A percentile compares a stretch with the other conserved stretches of the same genome.
Evolutionary conservation across 2,888 invertebrate genomes (phyloP).

Genomic region (Abscondita cerata): DNA sequence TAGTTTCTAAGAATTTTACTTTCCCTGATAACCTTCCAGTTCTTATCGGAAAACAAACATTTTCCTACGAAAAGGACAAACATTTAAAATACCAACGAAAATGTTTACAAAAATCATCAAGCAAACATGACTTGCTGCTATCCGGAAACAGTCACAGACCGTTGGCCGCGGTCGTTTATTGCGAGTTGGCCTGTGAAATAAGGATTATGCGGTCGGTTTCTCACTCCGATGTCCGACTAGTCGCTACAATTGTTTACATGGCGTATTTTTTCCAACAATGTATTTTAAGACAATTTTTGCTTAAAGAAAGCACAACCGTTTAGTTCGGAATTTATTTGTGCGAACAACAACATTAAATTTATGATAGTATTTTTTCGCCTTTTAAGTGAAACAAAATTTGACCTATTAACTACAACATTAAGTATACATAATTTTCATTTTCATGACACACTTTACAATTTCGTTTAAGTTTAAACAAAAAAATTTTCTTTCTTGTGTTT

Average conservation of each 20-base stretch:
- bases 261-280: background rate
- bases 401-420: no score
- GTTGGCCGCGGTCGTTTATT: constrained; percentile 31
- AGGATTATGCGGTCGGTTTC: constrained; percentile 33
- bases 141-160: constrained; percentile 32
- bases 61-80: no score
- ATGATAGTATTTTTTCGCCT: background rate
- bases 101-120: constrained; percentile 6
- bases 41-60: no score
- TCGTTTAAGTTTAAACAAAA: no score
- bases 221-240: constrained; percentile 21
- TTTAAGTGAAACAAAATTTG: no score
- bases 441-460: background rate
- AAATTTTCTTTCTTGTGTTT: no score
- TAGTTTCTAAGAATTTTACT: no score
- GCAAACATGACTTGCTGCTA: constrained; percentile 16
- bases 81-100: no score
- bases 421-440: background rate
- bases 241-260: constrained; percentile 27
- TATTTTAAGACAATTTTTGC: constrained; percentile 6
- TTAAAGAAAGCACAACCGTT: background rate
- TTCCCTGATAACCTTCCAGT: no score
- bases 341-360: background rate
- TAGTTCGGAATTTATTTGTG: no score
- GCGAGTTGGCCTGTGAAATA: constrained; percentile 23